phyloP scores from a whole-genome alignment of 2,113 vertebrate genomes.

The Psophia crepitans region DNA sequence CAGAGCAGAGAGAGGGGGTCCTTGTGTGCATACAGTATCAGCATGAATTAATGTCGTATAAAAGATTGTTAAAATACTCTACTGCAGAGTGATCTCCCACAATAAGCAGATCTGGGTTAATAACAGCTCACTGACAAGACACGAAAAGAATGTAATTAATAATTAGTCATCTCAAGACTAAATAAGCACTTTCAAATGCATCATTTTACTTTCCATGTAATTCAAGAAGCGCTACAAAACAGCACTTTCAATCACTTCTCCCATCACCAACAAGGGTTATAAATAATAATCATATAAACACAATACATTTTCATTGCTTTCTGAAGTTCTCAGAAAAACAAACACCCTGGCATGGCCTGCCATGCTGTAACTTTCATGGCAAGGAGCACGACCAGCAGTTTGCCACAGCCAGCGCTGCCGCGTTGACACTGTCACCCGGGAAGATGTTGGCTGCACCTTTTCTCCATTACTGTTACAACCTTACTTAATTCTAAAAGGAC shows the following conservation, averaged over 20 bases:
- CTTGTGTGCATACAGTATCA: not conserved
- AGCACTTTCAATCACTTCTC: slow-evolving; percentile 19
- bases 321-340: slow-evolving; percentile 23
- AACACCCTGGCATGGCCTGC: not conserved
- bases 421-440: not conserved
- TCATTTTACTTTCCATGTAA: not conserved
- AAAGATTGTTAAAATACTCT: not conserved
- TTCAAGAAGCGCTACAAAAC: not conserved
- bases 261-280: not conserved
- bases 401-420: fast-evolving
- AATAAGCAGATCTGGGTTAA: not conserved
- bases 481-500: slow-evolving; percentile 9
- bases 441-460: not conserved
- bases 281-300: slow-evolving; percentile 23
- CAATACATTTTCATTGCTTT: not conserved
- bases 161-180: slow-evolving; percentile 53
- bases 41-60: not conserved
- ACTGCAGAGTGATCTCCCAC: not conserved
- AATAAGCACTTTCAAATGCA: slow-evolving; percentile 45
- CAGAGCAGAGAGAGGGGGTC: not conserved
- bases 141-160: slow-evolving; percentile 21
- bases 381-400: not conserved
- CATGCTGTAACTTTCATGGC: not conserved
- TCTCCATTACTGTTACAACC: not conserved
- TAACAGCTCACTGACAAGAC: slow-evolving; percentile 11